phyloP scores from a whole-genome alignment of 2,888 invertebrate species.

The Melanophora roralis region DNA sequence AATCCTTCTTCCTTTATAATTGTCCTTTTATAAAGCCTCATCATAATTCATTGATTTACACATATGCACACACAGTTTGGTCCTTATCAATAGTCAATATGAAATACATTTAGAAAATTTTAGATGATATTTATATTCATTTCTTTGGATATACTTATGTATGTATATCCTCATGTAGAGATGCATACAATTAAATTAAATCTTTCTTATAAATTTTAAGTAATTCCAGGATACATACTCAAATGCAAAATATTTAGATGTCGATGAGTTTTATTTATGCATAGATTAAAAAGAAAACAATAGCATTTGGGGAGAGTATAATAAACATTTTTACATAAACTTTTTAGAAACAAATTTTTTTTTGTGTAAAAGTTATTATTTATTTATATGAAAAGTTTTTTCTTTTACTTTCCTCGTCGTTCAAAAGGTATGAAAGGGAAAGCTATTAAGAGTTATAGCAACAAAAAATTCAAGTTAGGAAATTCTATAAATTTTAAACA shows the following conservation, averaged over 20 bases:
- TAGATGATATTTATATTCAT: too few relatives aligned
- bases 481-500: too few relatives aligned
- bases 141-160: background rate
- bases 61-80: too few relatives aligned
- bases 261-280: background rate
- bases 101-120: background rate
- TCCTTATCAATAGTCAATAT: background rate
- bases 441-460: background rate
- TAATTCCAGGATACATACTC: background rate
- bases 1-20: background rate
- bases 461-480: too few relatives aligned
- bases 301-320: background rate
- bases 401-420: too few relatives aligned
- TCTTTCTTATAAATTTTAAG: background rate
- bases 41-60: background rate
- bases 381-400: too few relatives aligned
- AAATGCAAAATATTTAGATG: background rate
- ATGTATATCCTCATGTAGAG: background rate
- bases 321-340: background rate
- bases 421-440: too few relatives aligned
- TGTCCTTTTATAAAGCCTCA: background rate
- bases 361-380: too few relatives aligned
- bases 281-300: background rate
- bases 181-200: background rate
- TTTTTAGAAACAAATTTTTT: too few relatives aligned